Evolutionary conservation across 2,113 vertebrate species (phyloP).

Genomic region (Pterophyllum scalare): DNA sequence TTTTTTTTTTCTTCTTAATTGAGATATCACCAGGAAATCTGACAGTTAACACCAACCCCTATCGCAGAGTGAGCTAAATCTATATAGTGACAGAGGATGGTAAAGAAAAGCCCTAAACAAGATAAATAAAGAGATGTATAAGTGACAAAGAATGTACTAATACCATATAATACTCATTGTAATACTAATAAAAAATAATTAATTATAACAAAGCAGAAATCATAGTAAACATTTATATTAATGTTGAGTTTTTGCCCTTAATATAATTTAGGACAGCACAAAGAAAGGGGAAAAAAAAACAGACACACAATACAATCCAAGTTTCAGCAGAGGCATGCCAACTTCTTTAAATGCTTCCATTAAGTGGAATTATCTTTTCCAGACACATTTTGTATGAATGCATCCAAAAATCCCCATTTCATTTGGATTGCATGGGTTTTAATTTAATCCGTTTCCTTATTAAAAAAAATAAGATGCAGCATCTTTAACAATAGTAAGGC

Average conservation of each 20-base stretch:
- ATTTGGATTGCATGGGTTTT: conserved; percentile 81
- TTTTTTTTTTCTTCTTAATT: conserved; percentile 76
- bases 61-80: conserved; percentile 25
- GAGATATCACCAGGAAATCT: conserved; percentile 83
- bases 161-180: not conserved
- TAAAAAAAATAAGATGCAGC: conserved; percentile 80
- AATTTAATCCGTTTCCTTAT: conserved; percentile 83
- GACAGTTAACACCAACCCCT: conserved; percentile 77
- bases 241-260: conserved; percentile 20
- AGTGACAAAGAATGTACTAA: conserved; percentile 8
- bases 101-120: conserved; percentile 18
- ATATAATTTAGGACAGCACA: conserved; percentile 44
- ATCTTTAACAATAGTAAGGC: conserved; percentile 80
- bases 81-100: conserved; percentile 25
- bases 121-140: not conserved
- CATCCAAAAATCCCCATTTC: conserved; percentile 80
- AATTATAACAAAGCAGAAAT: conserved; percentile 5
- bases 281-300: conserved; percentile 21
- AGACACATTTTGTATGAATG: conserved; percentile 82
- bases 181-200: not conserved
- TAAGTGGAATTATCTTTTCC: conserved; percentile 85
- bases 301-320: conserved; percentile 66
- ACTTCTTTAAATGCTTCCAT: conserved; percentile 81
- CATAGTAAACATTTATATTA: conserved; percentile 34
- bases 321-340: conserved; percentile 72